Evolutionary conservation across 1,140 invertebrate genomes (phyloP).

Genomic region (Meloidogyne exigua): DNA sequence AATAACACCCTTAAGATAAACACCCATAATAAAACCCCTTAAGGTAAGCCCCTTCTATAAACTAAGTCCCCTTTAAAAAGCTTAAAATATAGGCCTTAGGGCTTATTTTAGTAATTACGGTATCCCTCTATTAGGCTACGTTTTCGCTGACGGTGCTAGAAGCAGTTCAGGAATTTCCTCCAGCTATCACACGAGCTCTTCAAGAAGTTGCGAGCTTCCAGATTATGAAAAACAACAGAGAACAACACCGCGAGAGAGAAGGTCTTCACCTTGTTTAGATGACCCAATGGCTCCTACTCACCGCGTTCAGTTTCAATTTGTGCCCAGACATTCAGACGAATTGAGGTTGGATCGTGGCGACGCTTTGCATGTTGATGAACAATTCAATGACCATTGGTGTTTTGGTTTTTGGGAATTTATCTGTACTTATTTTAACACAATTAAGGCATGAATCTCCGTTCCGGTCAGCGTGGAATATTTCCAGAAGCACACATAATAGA

Average conservation of each 20-base stretch:
- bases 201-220: slow-evolving; percentile 6
- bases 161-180: slow-evolving; percentile 51
- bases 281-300: slow-evolving; percentile 90
- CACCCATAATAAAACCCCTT: too few relatives aligned
- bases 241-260: background rate
- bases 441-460: slow-evolving; percentile 84
- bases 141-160: slow-evolving; percentile 25
- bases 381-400: slow-evolving; percentile 94
- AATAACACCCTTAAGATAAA: too few relatives aligned
- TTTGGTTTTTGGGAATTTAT: slow-evolving; percentile 70
- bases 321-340: slow-evolving; percentile 88
- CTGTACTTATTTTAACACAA: too few relatives aligned
- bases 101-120: background rate
- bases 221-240: background rate
- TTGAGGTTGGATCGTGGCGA: slow-evolving; percentile 94
- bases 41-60: too few relatives aligned
- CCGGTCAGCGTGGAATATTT: slow-evolving; percentile 87
- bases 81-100: too few relatives aligned
- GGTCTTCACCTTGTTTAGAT: background rate
- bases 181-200: slow-evolving; percentile 48
- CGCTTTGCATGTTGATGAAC: slow-evolving; percentile 90
- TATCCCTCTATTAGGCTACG: slow-evolving; percentile 20
- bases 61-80: too few relatives aligned
- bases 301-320: slow-evolving; percentile 87
- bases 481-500: slow-evolving; percentile 93